A percentile compares a stretch with the other conserved stretches of the same genome.
phyloP scores from a whole-genome alignment of 1,140 invertebrate genomes.

The Ostrea edulis region DNA sequence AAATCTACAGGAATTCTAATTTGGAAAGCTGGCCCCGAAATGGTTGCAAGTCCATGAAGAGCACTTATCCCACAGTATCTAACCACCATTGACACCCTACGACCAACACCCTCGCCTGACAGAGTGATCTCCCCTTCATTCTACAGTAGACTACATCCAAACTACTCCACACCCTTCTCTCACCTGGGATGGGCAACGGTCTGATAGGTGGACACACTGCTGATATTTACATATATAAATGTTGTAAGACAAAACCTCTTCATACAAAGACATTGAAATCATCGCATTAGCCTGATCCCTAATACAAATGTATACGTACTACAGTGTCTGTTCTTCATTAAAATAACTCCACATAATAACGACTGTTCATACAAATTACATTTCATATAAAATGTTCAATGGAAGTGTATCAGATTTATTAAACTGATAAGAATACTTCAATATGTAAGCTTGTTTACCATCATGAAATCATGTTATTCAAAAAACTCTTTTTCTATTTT shows the following conservation, averaged over 20 bases:
- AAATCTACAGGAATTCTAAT: neutral
- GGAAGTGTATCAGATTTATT: too few relatives aligned
- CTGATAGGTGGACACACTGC: constrained; percentile 28
- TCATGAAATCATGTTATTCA: too few relatives aligned
- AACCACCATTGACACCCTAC: neutral
- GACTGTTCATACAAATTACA: too few relatives aligned
- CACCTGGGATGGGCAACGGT: constrained; percentile 38
- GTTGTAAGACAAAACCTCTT: neutral
- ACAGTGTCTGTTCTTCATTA: neutral
- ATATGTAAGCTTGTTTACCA: too few relatives aligned
- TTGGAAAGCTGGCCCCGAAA: neutral
- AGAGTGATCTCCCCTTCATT: neutral
- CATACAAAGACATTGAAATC: neutral
- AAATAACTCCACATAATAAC: too few relatives aligned
- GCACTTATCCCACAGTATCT: too few relatives aligned
- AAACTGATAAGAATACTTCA: too few relatives aligned
- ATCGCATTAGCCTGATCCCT: neutral
- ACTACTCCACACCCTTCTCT: constrained; percentile 2
- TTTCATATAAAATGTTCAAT: too few relatives aligned
- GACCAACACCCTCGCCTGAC: neutral
- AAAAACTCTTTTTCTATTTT: neutral
- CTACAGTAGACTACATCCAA: constrained; percentile 11
- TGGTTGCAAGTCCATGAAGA: neutral
- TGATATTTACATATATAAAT: constrained; percentile 33
- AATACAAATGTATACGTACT: too few relatives aligned